Evolutionary conservation across 2,888 invertebrate genomes (phyloP).

Genomic region (Syrista parreyssii): DNA sequence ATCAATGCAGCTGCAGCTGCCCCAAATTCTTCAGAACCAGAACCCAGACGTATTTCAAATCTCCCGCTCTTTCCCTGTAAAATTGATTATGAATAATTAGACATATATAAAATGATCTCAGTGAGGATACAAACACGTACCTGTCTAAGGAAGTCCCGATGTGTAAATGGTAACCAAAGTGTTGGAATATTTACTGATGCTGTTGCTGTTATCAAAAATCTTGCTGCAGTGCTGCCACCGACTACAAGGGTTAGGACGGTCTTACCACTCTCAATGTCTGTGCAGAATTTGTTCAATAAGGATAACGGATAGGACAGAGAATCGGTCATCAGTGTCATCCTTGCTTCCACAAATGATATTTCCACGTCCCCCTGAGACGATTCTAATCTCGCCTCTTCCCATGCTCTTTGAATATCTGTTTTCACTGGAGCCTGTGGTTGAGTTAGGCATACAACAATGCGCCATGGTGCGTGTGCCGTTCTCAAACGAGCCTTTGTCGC

Average conservation of each 20-base stretch:
- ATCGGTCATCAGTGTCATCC: conserved; percentile 45
- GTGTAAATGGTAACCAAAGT: conserved; percentile 61
- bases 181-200: conserved; percentile 58
- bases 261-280: conserved; percentile 55
- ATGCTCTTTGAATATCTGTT: conserved; percentile 56
- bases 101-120: background rate
- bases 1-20: conserved; percentile 61
- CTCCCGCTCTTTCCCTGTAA: conserved; percentile 53
- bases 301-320: conserved; percentile 54
- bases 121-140: conserved; percentile 33
- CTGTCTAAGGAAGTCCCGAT: conserved; percentile 60
- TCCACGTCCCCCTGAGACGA: conserved; percentile 57
- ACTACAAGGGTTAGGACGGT: conserved; percentile 57
- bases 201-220: conserved; percentile 60
- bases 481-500: conserved; percentile 44
- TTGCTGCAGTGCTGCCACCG: conserved; percentile 60
- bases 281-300: conserved; percentile 57
- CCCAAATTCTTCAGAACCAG: conserved; percentile 59
- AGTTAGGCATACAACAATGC: conserved; percentile 57
- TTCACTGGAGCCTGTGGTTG: conserved; percentile 54
- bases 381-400: conserved; percentile 60
- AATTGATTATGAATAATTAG: background rate
- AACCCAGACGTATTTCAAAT: conserved; percentile 59
- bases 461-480: conserved; percentile 48
- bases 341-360: conserved; percentile 57